Conservation (phyloP, 2,113 vertebrate species). For the Istiophorus platypterus region DNA sequence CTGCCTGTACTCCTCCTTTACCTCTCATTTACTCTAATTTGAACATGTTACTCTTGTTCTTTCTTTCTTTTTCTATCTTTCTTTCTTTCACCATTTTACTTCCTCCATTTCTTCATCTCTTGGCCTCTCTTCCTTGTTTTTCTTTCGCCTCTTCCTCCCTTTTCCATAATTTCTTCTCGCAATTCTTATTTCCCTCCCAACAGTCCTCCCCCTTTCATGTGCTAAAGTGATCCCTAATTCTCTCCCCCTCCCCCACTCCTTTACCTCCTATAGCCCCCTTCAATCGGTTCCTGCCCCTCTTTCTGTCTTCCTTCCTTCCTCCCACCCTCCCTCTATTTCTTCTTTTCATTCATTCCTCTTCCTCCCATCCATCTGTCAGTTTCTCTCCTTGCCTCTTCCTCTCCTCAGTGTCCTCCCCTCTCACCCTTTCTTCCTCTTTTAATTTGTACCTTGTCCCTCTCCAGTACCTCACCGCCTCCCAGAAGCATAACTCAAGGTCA, state of each 20-base stretch:
- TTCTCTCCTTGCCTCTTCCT: background rate
- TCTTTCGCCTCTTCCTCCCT: background rate
- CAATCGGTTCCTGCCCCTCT: background rate
- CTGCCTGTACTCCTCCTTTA: background rate
- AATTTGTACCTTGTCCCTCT: background rate
- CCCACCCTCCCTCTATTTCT: background rate
- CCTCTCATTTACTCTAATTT: background rate
- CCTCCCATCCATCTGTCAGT: background rate
- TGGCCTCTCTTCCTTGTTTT: background rate
- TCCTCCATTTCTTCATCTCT: background rate
- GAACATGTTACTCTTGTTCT: background rate
- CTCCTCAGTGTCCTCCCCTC: too few species aligned
- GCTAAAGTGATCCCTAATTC: background rate
- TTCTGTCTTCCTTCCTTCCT: too few species aligned
- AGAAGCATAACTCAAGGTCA: constrained; percentile 42
- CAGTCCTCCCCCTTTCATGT: background rate
- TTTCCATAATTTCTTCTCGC: background rate
- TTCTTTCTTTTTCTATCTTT: background rate
- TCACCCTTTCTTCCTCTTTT: background rate
- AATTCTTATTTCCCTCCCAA: background rate
- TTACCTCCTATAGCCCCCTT: background rate
- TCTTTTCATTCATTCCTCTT: too few species aligned
- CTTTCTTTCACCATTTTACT: background rate
- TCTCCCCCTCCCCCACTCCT: too few species aligned
- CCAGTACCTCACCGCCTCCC: background rate